phyloP scores from a whole-genome alignment of 2,113 vertebrate genomes.

The Amazona guildingii region DNA sequence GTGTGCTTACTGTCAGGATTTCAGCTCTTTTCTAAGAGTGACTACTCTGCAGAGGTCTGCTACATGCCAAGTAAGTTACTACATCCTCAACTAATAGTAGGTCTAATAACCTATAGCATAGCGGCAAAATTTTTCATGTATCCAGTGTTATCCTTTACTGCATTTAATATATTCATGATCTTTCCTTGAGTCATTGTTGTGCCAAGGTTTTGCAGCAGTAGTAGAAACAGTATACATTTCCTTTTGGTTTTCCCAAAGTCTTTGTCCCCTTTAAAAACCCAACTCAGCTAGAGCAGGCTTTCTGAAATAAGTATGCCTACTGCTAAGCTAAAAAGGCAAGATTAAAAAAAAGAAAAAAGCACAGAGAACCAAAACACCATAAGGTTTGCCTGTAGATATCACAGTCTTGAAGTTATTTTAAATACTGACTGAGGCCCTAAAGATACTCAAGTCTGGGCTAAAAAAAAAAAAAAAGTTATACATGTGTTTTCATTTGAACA shows the following conservation, averaged over 20 bases:
- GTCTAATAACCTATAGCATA: neutral
- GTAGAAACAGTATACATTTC: neutral
- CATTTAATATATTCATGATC: neutral
- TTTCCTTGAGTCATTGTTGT: neutral
- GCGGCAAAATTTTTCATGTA: neutral
- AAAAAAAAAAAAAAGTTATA: neutral
- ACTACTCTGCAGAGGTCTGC: neutral
- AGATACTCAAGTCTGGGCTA: neutral
- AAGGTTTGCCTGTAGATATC: constrained; percentile 21
- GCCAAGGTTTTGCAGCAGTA: neutral
- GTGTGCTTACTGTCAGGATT: neutral
- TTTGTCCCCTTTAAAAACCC: neutral
- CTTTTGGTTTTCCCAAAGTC: neutral
- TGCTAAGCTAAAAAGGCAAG: neutral
- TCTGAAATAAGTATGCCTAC: neutral
- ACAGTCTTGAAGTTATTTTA: constrained; percentile 46
- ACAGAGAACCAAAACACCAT: neutral
- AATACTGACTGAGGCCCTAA: neutral
- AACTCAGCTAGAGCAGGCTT: neutral
- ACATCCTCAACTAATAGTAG: neutral
- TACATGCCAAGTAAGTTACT: neutral
- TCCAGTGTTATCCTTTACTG: neutral
- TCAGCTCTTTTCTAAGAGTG: neutral
- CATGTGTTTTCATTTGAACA: constrained; percentile 48
- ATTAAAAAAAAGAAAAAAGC: neutral